These are phyloP conservation scores for Drosophila formosana DNA, from an alignment of 2,888 invertebrate genomes.

Conservation along the genomic window DNA sequence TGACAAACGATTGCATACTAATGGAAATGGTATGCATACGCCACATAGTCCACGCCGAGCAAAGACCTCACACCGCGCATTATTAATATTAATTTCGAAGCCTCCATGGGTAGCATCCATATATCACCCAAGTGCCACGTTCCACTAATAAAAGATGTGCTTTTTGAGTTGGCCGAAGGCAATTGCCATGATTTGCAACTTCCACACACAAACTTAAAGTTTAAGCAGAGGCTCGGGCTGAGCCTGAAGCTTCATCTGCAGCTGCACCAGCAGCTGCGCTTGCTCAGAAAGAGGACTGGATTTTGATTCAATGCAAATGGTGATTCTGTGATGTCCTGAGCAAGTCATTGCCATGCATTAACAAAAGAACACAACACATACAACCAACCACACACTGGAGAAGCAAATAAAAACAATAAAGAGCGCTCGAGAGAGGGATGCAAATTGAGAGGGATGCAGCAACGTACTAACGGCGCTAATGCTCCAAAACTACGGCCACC, in stretches of 20 bases:
- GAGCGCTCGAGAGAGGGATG: conserved; percentile 21
- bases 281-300: not conserved
- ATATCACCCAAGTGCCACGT: conserved; percentile 47
- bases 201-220: conserved; percentile 38
- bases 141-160: conserved; percentile 49
- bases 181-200: conserved; percentile 71
- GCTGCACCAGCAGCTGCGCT: conserved; percentile 8
- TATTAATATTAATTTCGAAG: conserved; percentile 75
- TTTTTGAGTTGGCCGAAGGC: not conserved
- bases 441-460: conserved; percentile 11
- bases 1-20: conserved; percentile 70
- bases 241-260: not conserved
- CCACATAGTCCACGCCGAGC: conserved; percentile 22
- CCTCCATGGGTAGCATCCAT: conserved; percentile 50
- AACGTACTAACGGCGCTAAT: conserved; percentile 70
- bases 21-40: conserved; percentile 66
- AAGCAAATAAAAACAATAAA: conserved; percentile 68
- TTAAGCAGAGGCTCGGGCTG: conserved; percentile 6
- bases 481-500: conserved; percentile 64
- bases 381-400: not conserved
- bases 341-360: conserved; percentile 69
- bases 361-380: conserved; percentile 24
- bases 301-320: conserved; percentile 58
- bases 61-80: conserved; percentile 34
- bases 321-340: conserved; percentile 72